These are phyloP conservation scores for Pocillopora meandrina DNA, from an alignment of 92 coral and sea anemone species.

Conservation along the genomic window DNA sequence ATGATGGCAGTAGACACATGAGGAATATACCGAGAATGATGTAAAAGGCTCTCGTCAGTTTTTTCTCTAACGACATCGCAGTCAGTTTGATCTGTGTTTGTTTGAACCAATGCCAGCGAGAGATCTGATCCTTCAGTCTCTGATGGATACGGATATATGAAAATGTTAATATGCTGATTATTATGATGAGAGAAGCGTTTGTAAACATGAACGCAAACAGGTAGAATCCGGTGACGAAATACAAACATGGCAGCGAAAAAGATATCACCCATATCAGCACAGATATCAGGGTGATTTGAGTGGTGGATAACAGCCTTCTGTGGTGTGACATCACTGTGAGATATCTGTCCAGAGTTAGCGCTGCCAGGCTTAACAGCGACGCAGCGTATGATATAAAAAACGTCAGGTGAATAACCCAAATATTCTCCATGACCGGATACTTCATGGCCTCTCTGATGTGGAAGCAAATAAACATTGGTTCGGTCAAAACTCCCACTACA, in stretches of 20 bases:
- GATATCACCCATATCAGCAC: constrained; percentile 79
- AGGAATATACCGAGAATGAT: constrained; percentile 51
- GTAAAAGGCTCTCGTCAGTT: constrained; percentile 48
- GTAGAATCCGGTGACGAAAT: constrained; percentile 75
- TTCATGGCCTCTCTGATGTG: constrained; percentile 69
- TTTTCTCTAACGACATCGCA: constrained; percentile 27
- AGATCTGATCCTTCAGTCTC: constrained; percentile 52
- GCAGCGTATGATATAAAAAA: constrained; percentile 86
- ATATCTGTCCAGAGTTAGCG: constrained; percentile 85
- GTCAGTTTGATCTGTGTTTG: constrained; percentile 25
- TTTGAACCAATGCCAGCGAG: constrained; percentile 54
- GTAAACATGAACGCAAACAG: constrained; percentile 84
- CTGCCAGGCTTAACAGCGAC: constrained; percentile 82
- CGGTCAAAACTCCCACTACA: constrained; percentile 69
- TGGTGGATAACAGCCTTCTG: constrained; percentile 60
- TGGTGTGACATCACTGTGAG: constrained; percentile 76
- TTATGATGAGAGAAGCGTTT: constrained; percentile 75
- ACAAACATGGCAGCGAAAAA: constrained; percentile 68
- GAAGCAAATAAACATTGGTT: constrained; percentile 67
- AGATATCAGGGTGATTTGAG: constrained; percentile 60
- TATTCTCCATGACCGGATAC: constrained; percentile 15
- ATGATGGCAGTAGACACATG: constrained; percentile 52
- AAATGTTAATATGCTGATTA: constrained; percentile 63
- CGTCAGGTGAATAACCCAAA: constrained; percentile 60
- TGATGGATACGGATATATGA: constrained; percentile 62